A percentile compares a stretch with the other conserved stretches of the same genome.
These are phyloP conservation scores for Cichladusa arquata DNA, from an alignment of 2,113 vertebrate species.

Conservation along the genomic window DNA sequence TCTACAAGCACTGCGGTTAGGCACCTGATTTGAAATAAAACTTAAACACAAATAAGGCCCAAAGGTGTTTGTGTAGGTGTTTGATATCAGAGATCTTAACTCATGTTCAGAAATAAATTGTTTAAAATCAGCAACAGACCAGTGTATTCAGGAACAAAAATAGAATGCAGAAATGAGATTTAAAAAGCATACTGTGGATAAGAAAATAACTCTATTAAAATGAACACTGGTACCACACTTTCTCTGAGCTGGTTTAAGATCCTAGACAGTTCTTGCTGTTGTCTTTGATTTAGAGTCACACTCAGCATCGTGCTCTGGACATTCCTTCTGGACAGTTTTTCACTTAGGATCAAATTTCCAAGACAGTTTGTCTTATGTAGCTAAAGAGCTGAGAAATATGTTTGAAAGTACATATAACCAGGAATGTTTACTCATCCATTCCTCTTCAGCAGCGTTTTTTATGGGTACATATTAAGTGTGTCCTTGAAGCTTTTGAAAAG, in stretches of 20 bases:
- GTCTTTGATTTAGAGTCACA: not conserved
- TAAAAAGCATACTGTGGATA: not conserved
- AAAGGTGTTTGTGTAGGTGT: not conserved
- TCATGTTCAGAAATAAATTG: slow-evolving; percentile 15
- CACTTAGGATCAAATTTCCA: not conserved
- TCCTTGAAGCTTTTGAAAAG: not conserved
- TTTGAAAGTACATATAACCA: not conserved
- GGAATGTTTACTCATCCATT: not conserved
- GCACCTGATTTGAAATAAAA: slow-evolving; percentile 10
- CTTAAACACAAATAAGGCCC: not conserved
- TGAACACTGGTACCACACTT: not conserved
- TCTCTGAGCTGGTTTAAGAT: not conserved
- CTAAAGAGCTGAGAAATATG: not conserved
- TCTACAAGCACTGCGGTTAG: not conserved
- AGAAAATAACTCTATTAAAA: not conserved
- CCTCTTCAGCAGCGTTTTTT: not conserved
- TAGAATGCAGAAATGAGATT: not conserved
- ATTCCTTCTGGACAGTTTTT: not conserved
- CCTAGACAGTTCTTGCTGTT: not conserved
- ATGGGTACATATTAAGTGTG: not conserved
- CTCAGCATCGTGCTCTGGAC: not conserved
- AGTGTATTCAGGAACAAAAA: not conserved
- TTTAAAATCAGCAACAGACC: not conserved
- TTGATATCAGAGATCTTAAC: not conserved
- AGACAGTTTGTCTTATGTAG: not conserved